Evolutionary conservation across 2,888 invertebrate species (phyloP).

Genomic region (Nipponacmea schrenckii): DNA sequence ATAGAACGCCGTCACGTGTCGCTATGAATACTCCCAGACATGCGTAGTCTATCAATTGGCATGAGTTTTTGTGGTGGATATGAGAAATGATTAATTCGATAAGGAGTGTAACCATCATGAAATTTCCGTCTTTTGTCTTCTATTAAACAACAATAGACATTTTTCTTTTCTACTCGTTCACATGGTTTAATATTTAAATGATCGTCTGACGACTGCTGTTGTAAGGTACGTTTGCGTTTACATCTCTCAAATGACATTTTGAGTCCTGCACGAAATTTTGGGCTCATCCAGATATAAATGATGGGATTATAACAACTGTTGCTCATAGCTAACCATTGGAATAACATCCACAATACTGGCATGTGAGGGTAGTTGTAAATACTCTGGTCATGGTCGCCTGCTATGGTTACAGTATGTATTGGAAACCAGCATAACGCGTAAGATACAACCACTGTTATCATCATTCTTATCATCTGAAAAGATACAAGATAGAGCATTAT

Average conservation of each 20-base stretch:
- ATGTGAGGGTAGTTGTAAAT: conserved; percentile 43
- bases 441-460: conserved; percentile 49
- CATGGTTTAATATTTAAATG: conserved; percentile 23
- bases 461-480: conserved; percentile 48
- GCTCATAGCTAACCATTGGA: conserved; percentile 50
- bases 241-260: conserved; percentile 38
- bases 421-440: conserved; percentile 52
- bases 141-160: background rate
- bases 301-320: conserved; percentile 50
- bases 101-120: background rate
- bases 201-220: conserved; percentile 37
- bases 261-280: conserved; percentile 46
- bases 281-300: conserved; percentile 50
- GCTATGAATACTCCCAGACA: conserved; percentile 18
- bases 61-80: conserved; percentile 13
- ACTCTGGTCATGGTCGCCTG: conserved; percentile 40
- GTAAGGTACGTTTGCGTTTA: conserved; percentile 26
- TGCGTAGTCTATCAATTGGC: conserved; percentile 3
- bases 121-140: background rate
- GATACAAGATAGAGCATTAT: background rate
- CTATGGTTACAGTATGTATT: conserved; percentile 41
- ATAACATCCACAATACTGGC: conserved; percentile 44
- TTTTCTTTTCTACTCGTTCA: background rate
- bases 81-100: conserved; percentile 2
- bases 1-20: conserved; percentile 16